A percentile compares a stretch with the other conserved stretches of the same genome.
Evolutionary conservation across 2,113 vertebrate genomes (phyloP).

Genomic region (Pholis gunnellus): DNA sequence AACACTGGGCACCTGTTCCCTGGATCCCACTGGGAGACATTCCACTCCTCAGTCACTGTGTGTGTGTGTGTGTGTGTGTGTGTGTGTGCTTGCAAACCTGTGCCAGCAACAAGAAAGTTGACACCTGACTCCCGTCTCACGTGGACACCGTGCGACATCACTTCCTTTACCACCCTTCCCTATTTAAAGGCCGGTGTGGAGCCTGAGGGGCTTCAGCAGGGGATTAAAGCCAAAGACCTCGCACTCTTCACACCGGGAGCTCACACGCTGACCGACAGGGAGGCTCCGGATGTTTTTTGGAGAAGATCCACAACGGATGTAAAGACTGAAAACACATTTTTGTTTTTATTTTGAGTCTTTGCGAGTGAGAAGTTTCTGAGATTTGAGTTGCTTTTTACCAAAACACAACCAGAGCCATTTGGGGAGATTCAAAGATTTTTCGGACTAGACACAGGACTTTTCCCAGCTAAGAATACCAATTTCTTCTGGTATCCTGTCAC

Average conservation of each 20-base stretch:
- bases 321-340: slow-evolving; percentile 4
- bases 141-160: slow-evolving; percentile 48
- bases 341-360: neutral
- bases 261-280: slow-evolving; percentile 49
- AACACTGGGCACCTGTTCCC: slow-evolving; percentile 78
- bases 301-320: neutral
- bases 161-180: slow-evolving; percentile 62
- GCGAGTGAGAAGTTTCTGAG: neutral
- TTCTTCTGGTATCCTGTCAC: neutral
- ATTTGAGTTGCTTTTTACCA: neutral
- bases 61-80: neutral
- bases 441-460: neutral
- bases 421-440: neutral
- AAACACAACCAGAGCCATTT: no score
- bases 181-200: slow-evolving; percentile 78
- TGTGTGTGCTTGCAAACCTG: neutral
- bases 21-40: slow-evolving; percentile 63
- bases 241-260: slow-evolving; percentile 43
- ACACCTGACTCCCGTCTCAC: slow-evolving; percentile 54
- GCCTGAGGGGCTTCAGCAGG: slow-evolving; percentile 55
- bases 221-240: slow-evolving; percentile 47
- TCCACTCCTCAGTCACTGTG: slow-evolving; percentile 52
- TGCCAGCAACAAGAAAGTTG: slow-evolving; percentile 62
- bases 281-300: slow-evolving; percentile 5
- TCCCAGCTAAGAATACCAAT: neutral